Evolutionary conservation across 2,888 invertebrate genomes (phyloP).

Genomic region (Myopa testacea): DNA sequence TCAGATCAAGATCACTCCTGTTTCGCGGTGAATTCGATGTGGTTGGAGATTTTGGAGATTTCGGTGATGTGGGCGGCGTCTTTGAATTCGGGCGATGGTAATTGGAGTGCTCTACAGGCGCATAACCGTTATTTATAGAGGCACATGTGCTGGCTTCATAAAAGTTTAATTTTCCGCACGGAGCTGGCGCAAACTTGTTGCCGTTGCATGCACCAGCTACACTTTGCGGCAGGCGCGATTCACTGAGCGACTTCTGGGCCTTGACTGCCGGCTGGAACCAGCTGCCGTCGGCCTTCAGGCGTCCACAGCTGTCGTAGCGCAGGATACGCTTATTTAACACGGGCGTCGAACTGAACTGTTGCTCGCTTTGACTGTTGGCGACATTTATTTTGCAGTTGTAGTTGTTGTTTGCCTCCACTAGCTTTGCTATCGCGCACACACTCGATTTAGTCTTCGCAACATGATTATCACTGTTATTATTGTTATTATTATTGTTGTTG

Average conservation of each 20-base stretch:
- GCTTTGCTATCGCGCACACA: slow-evolving; percentile 9
- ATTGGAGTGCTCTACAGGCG: not conserved
- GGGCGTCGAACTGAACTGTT: slow-evolving; percentile 20
- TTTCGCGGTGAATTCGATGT: slow-evolving; percentile 6
- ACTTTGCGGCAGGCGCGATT: slow-evolving; percentile 47
- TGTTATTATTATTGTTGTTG: slow-evolving; percentile 36
- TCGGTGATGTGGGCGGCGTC: slow-evolving; percentile 9
- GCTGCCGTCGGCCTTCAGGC: slow-evolving; percentile 52
- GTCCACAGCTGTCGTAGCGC: slow-evolving; percentile 61
- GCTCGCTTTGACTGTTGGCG: slow-evolving; percentile 2
- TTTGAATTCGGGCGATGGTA: slow-evolving; percentile 26
- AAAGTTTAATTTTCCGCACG: slow-evolving; percentile 47
- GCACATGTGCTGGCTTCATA: not conserved
- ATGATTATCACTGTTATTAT: slow-evolving; percentile 18
- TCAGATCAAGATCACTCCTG: slow-evolving; percentile 33
- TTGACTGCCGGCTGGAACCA: not conserved
- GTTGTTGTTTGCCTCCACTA: slow-evolving; percentile 12
- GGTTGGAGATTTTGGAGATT: not conserved
- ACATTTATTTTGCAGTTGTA: slow-evolving; percentile 25
- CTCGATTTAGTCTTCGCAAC: not conserved
- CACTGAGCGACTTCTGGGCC: slow-evolving; percentile 47
- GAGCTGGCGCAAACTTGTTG: slow-evolving; percentile 50
- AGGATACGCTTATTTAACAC: slow-evolving; percentile 50
- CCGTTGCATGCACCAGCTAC: slow-evolving; percentile 33
- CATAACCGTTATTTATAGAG: not conserved